Conservation (phyloP, 2,797 vertebrate genomes). For the Phaenicophaeus curvirostris region DNA sequence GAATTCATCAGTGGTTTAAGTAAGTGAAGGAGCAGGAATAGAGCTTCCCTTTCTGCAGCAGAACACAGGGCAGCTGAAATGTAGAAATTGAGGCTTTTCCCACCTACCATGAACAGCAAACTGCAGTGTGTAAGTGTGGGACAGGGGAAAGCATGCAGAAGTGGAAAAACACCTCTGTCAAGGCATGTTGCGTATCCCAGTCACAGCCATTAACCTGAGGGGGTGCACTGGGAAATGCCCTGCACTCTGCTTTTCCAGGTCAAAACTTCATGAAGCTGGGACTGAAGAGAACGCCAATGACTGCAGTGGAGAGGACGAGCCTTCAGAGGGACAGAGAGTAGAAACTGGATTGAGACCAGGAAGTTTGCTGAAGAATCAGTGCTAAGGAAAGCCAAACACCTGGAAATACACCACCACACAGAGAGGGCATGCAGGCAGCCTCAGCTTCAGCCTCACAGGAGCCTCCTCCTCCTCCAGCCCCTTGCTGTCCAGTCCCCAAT, state of each 20-base stretch:
- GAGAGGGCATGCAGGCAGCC: neutral
- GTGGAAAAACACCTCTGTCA: neutral
- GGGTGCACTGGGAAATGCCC: neutral
- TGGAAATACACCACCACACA: neutral
- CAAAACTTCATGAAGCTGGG: neutral
- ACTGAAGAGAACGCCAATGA: neutral
- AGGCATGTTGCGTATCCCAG: neutral
- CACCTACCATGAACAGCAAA: neutral
- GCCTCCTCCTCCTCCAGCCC: neutral
- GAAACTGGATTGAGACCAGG: neutral
- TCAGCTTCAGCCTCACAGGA: neutral
- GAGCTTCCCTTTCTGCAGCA: no score
- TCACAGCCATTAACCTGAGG: accelerated
- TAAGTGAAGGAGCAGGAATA: neutral
- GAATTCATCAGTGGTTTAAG: neutral
- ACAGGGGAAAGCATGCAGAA: neutral
- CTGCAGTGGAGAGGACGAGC: neutral
- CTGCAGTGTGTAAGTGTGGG: neutral
- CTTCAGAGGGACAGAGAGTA: neutral
- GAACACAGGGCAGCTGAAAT: neutral
- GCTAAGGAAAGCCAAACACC: neutral
- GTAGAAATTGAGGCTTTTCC: neutral
- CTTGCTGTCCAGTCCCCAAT: neutral
- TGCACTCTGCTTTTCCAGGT: neutral
- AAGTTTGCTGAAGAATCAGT: neutral